Evolutionary conservation across 2,797 vertebrate genomes (phyloP), one percentile per base, ranked within the genome.

Genomic region (Gastrophryne carolinensis): DNA sequence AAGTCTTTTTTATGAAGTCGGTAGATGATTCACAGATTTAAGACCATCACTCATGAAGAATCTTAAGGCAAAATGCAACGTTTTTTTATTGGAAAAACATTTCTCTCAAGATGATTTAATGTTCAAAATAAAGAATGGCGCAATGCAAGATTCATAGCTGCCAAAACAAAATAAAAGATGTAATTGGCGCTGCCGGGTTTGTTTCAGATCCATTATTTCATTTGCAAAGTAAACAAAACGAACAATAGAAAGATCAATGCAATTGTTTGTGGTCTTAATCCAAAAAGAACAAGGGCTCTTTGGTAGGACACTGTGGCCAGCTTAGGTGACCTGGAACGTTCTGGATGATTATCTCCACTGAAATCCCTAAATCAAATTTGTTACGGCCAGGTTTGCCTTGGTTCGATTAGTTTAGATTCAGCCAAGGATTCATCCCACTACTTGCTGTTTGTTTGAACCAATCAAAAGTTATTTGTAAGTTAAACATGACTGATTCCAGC

Each of bases 11-110:
- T 37, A 54, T 57, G 62, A 78, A 80, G 80, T 53, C 44, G 70
- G 75, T 63, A 73, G 80, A 66, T 80, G 80, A 83, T 76, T 85
- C 83, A 83, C 81, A 79, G 82, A 79, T 84, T 82, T 83, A 80
- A 82, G 80, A 80, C 65, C 81, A 79, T 84, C 84, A 82, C 75
- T 88, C 83, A 85, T 37, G 77, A 83, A 70, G 80, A 83, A 82
- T 85, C 85, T 90, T 91, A 92, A 91, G 89, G 89, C 88, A 83
- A 87, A 88, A 87, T 78, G 68, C 83, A 84, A 80, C 76, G 73
- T 81, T 79, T 73, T 41, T 81, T 88, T 88, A 90, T 89, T 89
- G 89, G 86, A 82, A 78, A 85, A 84, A 85, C 83, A 78, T 80
- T 79, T 75, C 32, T 80, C 80, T 76, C 79, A 71, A 82, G 65